Base-by-base conservation (phyloP, 2,797 vertebrate species). In the Iguana delicatissima region DNA sequence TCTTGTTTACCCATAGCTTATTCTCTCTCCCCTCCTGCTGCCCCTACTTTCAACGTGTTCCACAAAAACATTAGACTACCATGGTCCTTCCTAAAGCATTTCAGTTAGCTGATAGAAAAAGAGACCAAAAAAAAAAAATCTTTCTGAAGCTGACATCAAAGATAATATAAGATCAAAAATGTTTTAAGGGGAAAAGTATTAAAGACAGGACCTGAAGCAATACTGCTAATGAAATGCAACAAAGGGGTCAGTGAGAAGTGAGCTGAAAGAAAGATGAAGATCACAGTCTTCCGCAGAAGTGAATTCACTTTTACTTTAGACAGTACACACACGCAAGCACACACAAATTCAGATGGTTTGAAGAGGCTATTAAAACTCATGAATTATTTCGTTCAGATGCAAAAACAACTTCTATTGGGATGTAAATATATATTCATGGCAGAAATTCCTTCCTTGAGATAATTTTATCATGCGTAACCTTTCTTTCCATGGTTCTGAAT, bases 221-320 rank as follows among this genome's bases (percentile, higher is more conserved):
- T 87, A 35, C 80, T 10, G n/a, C 59, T 84, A 83, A 91, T 84
- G 74, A 86, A 89, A 86, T 85, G 73, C 55, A 87, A 89, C 52
- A 91, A 87, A 89, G 35, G 79, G 84, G 80, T 87, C 91, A 85
- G 73, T 55, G n/a, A 87, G 55, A 9, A 86, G 64, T 69, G 62
- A n/a, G 57, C 55, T 73, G 86, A 90, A 89, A 77, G 82, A 87
- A 87, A n/a, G 83, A 55, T 86, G 22, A 32, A 67, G 86, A 89
- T 81, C 73, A 55, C 73, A 74, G 26, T 29, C 52, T 42, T 86
- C 74, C 82, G 77, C 79, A 32, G 67, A 92, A 85, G n/a, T 20
- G 74, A 84, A 74, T 50, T 74, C 73, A 67, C 42, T 92, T 90
- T n/a, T 89, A 87, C 89, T 90, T 90, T 64, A 73, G 80, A 89